Base-by-base conservation (phyloP, 2,888 invertebrate species). In the Halictus ligatus region DNA sequence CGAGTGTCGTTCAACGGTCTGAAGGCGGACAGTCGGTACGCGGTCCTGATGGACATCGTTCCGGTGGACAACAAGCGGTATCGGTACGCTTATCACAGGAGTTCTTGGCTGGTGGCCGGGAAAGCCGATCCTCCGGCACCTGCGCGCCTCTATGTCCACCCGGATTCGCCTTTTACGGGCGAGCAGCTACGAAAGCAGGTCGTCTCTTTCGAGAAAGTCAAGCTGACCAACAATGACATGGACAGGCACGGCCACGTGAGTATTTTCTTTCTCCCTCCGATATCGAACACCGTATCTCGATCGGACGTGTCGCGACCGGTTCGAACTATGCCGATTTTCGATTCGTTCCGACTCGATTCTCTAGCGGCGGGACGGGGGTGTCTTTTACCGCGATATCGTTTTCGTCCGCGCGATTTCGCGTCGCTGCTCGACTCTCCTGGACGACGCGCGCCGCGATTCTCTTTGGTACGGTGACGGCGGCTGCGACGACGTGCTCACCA, bases 201-300 rank as follows among this genome's bases (percentile, higher is more conserved):
- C 94, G 98, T 99, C 94, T 99, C 99, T 92, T 99, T 99, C 96
- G 99, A 99, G 96, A 99, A 99, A 96, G 98, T 99, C 95, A 99
- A 99, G 96, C 97, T 99, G 93, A 99, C 99, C 94, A 99, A 99
- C 96, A 99, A 99, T 95, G 99, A 99, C 96, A 98, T 99, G 98
- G 99, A 99, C 95, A 98, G 98, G 95, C 98, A 98, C 93, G 99
- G 98, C 95, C 98, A 99, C 96, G 99, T 99, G 95, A 97, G 97
- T 96, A 85, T 78, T 5, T 35, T 5, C 75, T 21, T 40, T 54
- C 21, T n/a, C 21, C 15, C 40, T 1, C 1, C 1, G 67, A 21
- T 21, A 35, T 18, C 12, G 40, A 25, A 25, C 25, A 25, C 58
- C 58, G 1, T 1, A 60, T n/a, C 10, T 58, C n/a, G 58, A 58